Percentiles rank a stretch among this genome's conserved stretches.
Conservation (phyloP, 2,797 vertebrate genomes). For the Leptoclinus maculatus region DNA sequence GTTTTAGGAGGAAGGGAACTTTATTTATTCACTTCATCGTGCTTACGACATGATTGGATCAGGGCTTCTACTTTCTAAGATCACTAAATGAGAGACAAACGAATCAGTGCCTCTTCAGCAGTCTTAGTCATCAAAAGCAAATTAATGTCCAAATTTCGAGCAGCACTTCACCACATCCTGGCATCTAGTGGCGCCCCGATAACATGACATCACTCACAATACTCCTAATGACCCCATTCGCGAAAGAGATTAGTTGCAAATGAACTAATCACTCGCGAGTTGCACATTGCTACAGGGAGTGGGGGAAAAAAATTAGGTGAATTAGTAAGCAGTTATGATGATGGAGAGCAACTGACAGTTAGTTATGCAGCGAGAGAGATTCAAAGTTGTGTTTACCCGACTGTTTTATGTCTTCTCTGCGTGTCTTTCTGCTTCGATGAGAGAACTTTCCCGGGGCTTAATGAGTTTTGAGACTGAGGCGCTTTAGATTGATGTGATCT, state of each 20-base stretch:
- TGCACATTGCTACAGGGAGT: slow-evolving; percentile 58
- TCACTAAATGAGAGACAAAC: slow-evolving; percentile 53
- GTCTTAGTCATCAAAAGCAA: slow-evolving; percentile 50
- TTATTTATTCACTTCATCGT: slow-evolving; percentile 27
- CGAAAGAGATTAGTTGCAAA: slow-evolving; percentile 73
- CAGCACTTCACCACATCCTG: slow-evolving; percentile 47
- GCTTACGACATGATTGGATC: slow-evolving; percentile 32
- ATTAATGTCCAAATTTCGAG: slow-evolving; percentile 55
- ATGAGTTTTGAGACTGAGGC: slow-evolving; percentile 72
- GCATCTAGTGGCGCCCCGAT: slow-evolving; percentile 47
- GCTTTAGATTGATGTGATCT: slow-evolving; percentile 69
- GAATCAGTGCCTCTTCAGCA: slow-evolving; percentile 52
- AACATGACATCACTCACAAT: slow-evolving; percentile 75
- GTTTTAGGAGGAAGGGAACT: background rate
- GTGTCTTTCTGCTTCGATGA: slow-evolving; percentile 73
- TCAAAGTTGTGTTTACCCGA: slow-evolving; percentile 80
- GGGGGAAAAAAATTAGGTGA: slow-evolving; percentile 51
- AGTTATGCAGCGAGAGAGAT: slow-evolving; percentile 75
- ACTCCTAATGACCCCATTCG: slow-evolving; percentile 72
- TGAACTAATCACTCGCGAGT: slow-evolving; percentile 74
- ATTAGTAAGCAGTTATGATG: slow-evolving; percentile 81
- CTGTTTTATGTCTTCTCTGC: slow-evolving; percentile 76
- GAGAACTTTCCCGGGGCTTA: slow-evolving; percentile 69
- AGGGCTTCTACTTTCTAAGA: slow-evolving; percentile 17
- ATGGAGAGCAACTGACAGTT: slow-evolving; percentile 78